Evolutionary conservation across 2,888 invertebrate genomes (phyloP), one percentile per base, ranked within the genome.

Genomic region (Mesorhabditis belari): DNA sequence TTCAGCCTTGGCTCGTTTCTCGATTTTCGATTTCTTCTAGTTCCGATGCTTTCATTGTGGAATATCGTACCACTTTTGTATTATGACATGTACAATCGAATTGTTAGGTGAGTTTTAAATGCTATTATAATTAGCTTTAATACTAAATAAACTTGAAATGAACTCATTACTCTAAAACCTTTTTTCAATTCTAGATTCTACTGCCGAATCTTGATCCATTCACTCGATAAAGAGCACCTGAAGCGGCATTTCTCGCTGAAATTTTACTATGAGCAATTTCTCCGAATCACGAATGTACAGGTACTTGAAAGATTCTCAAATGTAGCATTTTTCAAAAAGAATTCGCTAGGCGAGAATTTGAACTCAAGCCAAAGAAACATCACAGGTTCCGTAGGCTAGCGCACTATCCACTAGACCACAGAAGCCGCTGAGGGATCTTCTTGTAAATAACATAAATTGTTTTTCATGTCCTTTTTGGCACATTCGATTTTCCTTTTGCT

Each of bases 261-360:
- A 58, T 77, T 77, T 57, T 77, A 77, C 61, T 77, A 77, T 57
- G 75, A 76, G 55, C 77, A 77, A 61, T 77, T 77, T 66, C 59
- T 77, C n/a, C 35, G 75, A 9, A 75, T 77, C 27, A 76, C 77
- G 2, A 70, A 69, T 29, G 69, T 77, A 23, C 74, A 74, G 64
- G 73, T 73, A 29, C 1, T 55, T 5, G 28, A n/a, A n/a, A n/a
- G n/a, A n/a, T n/a, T n/a, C n/a, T n/a, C n/a, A n/a, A n/a, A n/a
- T n/a, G n/a, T n/a, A n/a, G n/a, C n/a, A n/a, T n/a, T n/a, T n/a
- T n/a, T n/a, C n/a, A n/a, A n/a, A n/a, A n/a, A n/a, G n/a, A n/a
- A n/a, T n/a, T n/a, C n/a, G n/a, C n/a, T n/a, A n/a, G n/a, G n/a
- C n/a, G n/a, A n/a, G n/a, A n/a, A n/a, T n/a, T n/a, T n/a, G n/a